Evolutionary conservation across 2,797 vertebrate species (phyloP), one percentile per base, ranked within the genome.

Genomic region (Babyrousa celebensis): DNA sequence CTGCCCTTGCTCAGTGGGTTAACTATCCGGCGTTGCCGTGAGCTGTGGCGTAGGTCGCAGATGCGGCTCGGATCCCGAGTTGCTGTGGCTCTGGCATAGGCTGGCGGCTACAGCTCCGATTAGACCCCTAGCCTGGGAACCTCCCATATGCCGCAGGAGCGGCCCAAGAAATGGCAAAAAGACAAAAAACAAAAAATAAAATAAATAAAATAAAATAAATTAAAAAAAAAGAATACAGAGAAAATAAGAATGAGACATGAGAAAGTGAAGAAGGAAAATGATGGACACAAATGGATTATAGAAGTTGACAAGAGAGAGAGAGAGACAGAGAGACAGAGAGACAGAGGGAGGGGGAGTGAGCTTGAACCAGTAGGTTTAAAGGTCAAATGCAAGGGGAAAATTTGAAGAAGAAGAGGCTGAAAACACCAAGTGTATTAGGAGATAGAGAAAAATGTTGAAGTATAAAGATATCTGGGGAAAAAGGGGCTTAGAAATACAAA

Each of bases 401-500:
- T 60, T 3, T 78, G n/a, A 85, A 94, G 18, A 89, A 84, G 87
- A 84, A 68, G 63, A 56, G 63, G 9, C 10, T 68, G 10, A 85
- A 93, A 89, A 62, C 88, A 86, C 3, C 16, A 94, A 62, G 36
- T 54, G 18, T 15, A 21, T 70, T 77, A 70, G 16, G n/a, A 86
- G 36, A 78, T 11, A 72, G n/a, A 95, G 43, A 58, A 95, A 89
- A 79, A 52, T 78, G 16, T 32, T 72, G 58, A 87, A 60, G n/a
- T 67, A 65, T 83, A 96, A 79, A 65, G 25, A 43, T 78, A 82
- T 58, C 71, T 92, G 21, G 15, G 27, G 40, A 9, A 85, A 94
- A 93, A 32, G 29, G 7, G 5, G 12, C 52, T 92, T 48, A 94
- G 18, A 94, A 62, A 95, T 48, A 62, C 2, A 87, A 93, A 92